These are phyloP conservation scores for Trialeurodes vaporariorum DNA, from an alignment of 1,140 invertebrate species.

Conservation along the genomic window DNA sequence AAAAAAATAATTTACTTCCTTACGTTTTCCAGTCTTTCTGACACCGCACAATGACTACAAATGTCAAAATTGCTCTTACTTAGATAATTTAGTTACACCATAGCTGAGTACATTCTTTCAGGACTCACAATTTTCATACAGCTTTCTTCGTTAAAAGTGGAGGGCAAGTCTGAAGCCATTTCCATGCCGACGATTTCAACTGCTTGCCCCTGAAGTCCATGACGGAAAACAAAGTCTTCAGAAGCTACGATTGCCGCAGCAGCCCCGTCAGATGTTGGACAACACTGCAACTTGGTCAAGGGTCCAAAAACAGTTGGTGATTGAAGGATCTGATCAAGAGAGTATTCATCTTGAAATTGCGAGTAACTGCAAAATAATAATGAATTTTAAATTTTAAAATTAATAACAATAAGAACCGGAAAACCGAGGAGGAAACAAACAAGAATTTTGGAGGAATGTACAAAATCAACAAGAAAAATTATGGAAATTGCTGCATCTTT, in stretches of 20 bases:
- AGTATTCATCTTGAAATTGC: constrained; percentile 83
- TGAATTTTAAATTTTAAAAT: constrained; percentile 9
- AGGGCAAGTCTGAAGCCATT: constrained; percentile 83
- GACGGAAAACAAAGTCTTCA: constrained; percentile 75
- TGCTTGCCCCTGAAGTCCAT: constrained; percentile 70
- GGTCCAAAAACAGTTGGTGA: constrained; percentile 78
- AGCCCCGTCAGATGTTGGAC: constrained; percentile 92
- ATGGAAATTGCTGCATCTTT: too few relatives aligned
- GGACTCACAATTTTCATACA: constrained; percentile 72
- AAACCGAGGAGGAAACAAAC: too few relatives aligned
- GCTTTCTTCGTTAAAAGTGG: constrained; percentile 73
- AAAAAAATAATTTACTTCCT: too few relatives aligned
- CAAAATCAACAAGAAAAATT: too few relatives aligned
- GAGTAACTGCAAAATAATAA: constrained; percentile 49
- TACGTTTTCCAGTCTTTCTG: too few relatives aligned
- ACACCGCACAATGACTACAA: too few relatives aligned
- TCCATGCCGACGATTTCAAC: constrained; percentile 94
- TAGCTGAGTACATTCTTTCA: too few relatives aligned
- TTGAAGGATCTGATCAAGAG: constrained; percentile 73
- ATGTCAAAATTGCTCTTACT: too few relatives aligned
- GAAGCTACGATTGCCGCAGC: constrained; percentile 83
- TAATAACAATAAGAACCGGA: too few relatives aligned
- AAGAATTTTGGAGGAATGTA: too few relatives aligned
- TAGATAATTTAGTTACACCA: too few relatives aligned
- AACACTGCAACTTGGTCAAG: constrained; percentile 90